These are phyloP conservation scores for Chrysocyon brachyurus DNA, from an alignment of 2,797 vertebrate species.

Conservation along the genomic window DNA sequence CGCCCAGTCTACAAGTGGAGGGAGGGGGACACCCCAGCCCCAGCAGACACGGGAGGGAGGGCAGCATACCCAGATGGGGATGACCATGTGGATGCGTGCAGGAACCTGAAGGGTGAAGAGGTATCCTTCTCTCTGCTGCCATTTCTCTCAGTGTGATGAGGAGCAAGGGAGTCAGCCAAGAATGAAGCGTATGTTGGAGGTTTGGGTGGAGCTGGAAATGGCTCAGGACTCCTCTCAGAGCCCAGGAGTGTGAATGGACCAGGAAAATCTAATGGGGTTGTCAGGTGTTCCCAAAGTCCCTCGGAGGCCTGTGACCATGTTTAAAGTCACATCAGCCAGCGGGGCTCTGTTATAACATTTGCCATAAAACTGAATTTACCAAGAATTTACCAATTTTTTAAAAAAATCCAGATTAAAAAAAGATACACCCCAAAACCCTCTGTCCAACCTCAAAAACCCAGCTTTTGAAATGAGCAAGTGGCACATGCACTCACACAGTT, in stretches of 20 bases:
- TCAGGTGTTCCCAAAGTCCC: background rate
- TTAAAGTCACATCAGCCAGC: background rate
- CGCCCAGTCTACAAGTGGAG: background rate
- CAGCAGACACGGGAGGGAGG: background rate
- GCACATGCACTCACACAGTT: fast-evolving
- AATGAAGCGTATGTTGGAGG: background rate
- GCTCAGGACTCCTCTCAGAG: background rate
- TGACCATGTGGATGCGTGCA: fast-evolving
- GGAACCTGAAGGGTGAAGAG: no score
- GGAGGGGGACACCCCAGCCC: fast-evolving
- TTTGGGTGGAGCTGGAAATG: background rate
- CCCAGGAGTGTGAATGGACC: no score
- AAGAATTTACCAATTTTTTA: background rate
- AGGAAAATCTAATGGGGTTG: fast-evolving
- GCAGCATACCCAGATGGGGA: fast-evolving
- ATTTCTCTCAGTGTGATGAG: background rate
- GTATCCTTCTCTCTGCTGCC: background rate
- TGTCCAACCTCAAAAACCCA: background rate
- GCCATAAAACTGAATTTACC: background rate
- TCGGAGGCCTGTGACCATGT: background rate
- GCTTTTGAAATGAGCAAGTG: background rate
- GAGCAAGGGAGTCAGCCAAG: background rate
- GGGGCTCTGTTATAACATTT: background rate
- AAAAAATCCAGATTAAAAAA: background rate
- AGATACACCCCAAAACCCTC: no score